These are phyloP conservation scores for Thripadectes ignobilis DNA, from an alignment of 2,797 vertebrate genomes.

Conservation along the genomic window DNA sequence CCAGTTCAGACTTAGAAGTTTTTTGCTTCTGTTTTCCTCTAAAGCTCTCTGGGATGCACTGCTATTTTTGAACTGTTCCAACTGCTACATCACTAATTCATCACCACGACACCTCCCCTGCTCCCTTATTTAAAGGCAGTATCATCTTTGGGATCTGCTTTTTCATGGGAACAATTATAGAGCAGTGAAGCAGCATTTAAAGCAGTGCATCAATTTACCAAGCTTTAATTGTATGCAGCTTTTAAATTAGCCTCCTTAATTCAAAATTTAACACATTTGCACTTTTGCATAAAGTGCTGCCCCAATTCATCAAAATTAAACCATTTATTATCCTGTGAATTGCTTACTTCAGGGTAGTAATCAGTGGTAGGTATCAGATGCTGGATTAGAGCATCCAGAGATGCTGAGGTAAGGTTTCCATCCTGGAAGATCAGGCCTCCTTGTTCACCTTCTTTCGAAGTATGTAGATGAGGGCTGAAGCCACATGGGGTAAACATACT, in stretches of 20 bases:
- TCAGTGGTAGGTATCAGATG: slow-evolving; percentile 90
- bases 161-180: slow-evolving; percentile 1
- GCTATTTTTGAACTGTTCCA: not conserved
- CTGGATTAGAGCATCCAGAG: slow-evolving; percentile 90
- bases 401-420: slow-evolving; percentile 87
- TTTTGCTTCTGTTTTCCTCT: slow-evolving; percentile 14
- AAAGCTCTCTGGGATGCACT: not conserved
- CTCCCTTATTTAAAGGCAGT: slow-evolving; percentile 17
- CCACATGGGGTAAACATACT: slow-evolving; percentile 88
- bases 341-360: slow-evolving; percentile 90
- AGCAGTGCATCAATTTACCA: slow-evolving; percentile 18
- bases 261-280: slow-evolving; percentile 41
- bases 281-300: slow-evolving; percentile 32
- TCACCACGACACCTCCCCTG: not conserved
- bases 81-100: not conserved
- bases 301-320: slow-evolving; percentile 49
- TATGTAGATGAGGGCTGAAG: slow-evolving; percentile 84
- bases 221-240: slow-evolving; percentile 15
- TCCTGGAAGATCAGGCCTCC: slow-evolving; percentile 83
- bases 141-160: slow-evolving; percentile 32
- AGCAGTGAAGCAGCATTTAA: slow-evolving; percentile 16
- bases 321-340: slow-evolving; percentile 10
- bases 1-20: not conserved
- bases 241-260: slow-evolving; percentile 50
- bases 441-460: slow-evolving; percentile 80